A percentile compares a stretch with the other conserved stretches of the same genome.
Conservation (phyloP, 2,888 invertebrate species). For the Chloroclystis v-ata region DNA sequence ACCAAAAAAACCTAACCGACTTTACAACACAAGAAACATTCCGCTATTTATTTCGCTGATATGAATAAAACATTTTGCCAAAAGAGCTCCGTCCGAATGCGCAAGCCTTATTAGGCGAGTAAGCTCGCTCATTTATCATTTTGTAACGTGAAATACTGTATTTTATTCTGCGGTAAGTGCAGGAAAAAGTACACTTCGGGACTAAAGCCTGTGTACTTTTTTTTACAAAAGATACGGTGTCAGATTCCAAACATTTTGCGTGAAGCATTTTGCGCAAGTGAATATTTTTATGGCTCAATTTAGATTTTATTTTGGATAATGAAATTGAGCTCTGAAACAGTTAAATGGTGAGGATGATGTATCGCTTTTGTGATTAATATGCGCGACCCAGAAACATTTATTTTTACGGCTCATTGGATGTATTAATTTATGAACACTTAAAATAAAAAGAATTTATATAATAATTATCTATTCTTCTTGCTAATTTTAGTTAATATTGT, state of each 20-base stretch:
- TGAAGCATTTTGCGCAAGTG: neutral
- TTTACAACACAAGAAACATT: constrained; percentile 25
- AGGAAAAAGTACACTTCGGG: constrained; percentile 10
- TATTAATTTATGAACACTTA: too few species aligned
- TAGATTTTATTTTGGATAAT: constrained; percentile 6
- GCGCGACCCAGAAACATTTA: too few species aligned
- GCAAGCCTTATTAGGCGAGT: constrained; percentile 50
- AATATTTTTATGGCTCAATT: constrained; percentile 12
- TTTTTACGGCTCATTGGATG: too few species aligned
- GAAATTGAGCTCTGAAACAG: neutral
- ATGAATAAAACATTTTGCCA: constrained; percentile 70
- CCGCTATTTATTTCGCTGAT: constrained; percentile 49
- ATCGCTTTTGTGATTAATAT: neutral
- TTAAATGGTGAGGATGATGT: neutral
- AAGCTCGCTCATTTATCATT: constrained; percentile 47
- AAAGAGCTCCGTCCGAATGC: constrained; percentile 41
- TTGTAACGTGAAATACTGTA: constrained; percentile 11
- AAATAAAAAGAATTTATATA: too few species aligned
- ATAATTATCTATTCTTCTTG: too few species aligned
- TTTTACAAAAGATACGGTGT: neutral
- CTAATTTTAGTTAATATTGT: too few species aligned
- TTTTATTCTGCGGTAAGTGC: constrained; percentile 1
- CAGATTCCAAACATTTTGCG: constrained; percentile 1
- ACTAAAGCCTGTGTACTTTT: constrained; percentile 13
- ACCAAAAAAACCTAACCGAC: constrained; percentile 24